phyloP scores from a whole-genome alignment of 1,140 invertebrate genomes.

The Pogonomyrmex californicus region DNA sequence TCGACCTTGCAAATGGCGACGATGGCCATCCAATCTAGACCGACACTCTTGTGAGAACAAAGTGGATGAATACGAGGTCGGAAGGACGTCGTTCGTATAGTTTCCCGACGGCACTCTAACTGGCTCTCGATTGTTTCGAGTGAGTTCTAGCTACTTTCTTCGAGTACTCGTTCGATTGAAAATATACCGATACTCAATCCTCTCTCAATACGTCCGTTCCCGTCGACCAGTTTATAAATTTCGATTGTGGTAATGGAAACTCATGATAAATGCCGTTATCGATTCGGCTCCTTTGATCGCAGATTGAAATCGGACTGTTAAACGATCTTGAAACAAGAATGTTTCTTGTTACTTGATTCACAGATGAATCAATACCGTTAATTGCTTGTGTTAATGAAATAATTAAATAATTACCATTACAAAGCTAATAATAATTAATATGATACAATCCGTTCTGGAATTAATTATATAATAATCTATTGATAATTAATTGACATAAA shows the following conservation, averaged over 20 bases:
- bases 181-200: slow-evolving; percentile 26
- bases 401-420: background rate
- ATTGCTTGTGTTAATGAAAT: slow-evolving; percentile 13
- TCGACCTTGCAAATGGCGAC: slow-evolving; percentile 73
- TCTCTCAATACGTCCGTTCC: background rate
- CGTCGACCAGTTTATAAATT: slow-evolving; percentile 21
- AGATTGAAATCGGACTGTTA: background rate
- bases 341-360: background rate
- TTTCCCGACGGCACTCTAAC: slow-evolving; percentile 30
- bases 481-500: slow-evolving; percentile 9
- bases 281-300: background rate
- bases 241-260: background rate
- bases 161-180: slow-evolving; percentile 51
- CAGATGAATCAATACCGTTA: background rate
- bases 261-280: background rate
- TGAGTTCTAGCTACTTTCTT: slow-evolving; percentile 65
- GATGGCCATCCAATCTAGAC: slow-evolving; percentile 74
- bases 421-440: slow-evolving; percentile 11
- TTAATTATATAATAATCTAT: slow-evolving; percentile 4
- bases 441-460: background rate
- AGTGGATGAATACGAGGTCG: slow-evolving; percentile 68
- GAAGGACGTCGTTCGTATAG: slow-evolving; percentile 43
- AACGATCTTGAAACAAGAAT: background rate
- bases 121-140: slow-evolving; percentile 64
- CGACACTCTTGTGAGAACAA: slow-evolving; percentile 65